These are phyloP conservation scores for Scaptomyza caliginosa DNA, from an alignment of 2,888 invertebrate species.

Conservation along the genomic window DNA sequence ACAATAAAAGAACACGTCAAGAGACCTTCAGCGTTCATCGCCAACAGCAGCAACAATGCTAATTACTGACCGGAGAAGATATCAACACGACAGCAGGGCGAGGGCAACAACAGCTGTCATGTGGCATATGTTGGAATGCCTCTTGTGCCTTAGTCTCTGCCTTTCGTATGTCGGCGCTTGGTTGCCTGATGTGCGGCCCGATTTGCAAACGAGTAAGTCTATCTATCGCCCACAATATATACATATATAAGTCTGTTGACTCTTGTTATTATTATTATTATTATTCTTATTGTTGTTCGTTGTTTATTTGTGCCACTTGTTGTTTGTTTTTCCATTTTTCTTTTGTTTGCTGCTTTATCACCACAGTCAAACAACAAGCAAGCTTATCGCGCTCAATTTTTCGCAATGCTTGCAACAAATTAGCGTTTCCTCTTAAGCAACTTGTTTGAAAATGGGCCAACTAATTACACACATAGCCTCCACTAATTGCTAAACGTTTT, in stretches of 20 bases:
- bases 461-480: slow-evolving; percentile 18
- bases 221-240: slow-evolving; percentile 8
- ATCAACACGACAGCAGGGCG: slow-evolving; percentile 18
- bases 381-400: slow-evolving; percentile 67
- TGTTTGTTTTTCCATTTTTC: slow-evolving; percentile 44
- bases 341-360: slow-evolving; percentile 50
- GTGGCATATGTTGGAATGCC: slow-evolving; percentile 16
- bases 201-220: slow-evolving; percentile 81
- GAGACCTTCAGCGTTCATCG: slow-evolving; percentile 63
- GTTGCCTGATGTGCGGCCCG: slow-evolving; percentile 83
- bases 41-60: slow-evolving; percentile 54
- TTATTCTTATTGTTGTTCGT: background rate
- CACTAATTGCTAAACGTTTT: slow-evolving; percentile 13
- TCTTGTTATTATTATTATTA: slow-evolving; percentile 18
- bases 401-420: slow-evolving; percentile 70
- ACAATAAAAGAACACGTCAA: slow-evolving; percentile 46
- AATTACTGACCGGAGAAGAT: slow-evolving; percentile 49
- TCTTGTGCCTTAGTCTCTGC: slow-evolving; percentile 12
- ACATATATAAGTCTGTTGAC: slow-evolving; percentile 3
- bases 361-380: slow-evolving; percentile 20
- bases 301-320: slow-evolving; percentile 64
- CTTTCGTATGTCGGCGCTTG: slow-evolving; percentile 58
- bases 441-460: slow-evolving; percentile 32
- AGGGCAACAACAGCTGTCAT: slow-evolving; percentile 25
- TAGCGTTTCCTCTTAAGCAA: slow-evolving; percentile 65